phyloP scores from a whole-genome alignment of 2,888 invertebrate species.

The Stegana nigrithorax region DNA sequence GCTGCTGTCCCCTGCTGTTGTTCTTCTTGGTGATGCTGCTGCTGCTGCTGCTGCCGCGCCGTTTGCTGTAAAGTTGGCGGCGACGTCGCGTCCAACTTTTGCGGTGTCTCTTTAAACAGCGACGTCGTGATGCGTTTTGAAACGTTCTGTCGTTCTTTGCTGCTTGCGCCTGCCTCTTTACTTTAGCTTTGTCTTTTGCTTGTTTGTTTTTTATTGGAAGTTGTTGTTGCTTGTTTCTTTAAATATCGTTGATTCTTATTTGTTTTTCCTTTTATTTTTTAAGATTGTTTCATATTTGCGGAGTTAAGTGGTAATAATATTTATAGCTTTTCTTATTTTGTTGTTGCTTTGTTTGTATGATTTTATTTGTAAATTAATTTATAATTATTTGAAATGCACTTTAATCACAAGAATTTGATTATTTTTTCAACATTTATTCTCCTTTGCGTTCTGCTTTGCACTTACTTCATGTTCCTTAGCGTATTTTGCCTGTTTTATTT shows the following conservation, averaged over 20 bases:
- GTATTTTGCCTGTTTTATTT: conserved; percentile 20
- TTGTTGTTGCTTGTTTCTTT: neutral
- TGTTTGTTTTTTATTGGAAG: neutral
- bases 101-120: neutral
- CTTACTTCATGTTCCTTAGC: conserved; percentile 20
- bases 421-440: conserved; percentile 19
- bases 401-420: conserved; percentile 61
- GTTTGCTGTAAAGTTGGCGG: neutral
- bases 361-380: conserved; percentile 25
- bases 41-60: neutral
- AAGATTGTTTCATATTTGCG: conserved; percentile 1
- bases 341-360: conserved; percentile 32
- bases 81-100: neutral
- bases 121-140: conserved; percentile 10
- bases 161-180: neutral
- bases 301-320: too few species aligned
- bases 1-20: neutral
- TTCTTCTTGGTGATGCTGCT: neutral
- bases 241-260: conserved; percentile 17
- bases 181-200: neutral
- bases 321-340: conserved; percentile 15
- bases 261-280: neutral
- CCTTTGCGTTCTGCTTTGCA: conserved; percentile 30
- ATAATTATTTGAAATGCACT: conserved; percentile 56
- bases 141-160: too few species aligned